phyloP scores from a whole-genome alignment of 2,113 vertebrate species.

The Neofelis nebulosa region DNA sequence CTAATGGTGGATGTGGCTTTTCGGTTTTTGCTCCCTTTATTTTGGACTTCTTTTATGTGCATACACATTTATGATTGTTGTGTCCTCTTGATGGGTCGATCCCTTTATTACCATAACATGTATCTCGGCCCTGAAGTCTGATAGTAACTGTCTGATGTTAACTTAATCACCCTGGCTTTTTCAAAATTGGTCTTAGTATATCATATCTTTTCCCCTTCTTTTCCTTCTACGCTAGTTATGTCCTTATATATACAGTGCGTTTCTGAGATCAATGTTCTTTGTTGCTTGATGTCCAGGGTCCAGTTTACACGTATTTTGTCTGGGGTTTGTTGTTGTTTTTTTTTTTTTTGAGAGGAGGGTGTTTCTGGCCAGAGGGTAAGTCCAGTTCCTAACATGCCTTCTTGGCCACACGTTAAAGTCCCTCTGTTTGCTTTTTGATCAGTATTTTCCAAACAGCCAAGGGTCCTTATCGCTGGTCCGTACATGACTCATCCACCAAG shows the following conservation, averaged over 20 bases:
- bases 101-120: background rate
- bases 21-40: background rate
- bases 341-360: background rate
- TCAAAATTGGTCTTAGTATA: background rate
- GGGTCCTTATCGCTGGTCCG: background rate
- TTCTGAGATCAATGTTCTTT: background rate
- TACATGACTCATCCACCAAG: background rate
- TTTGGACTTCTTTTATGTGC: background rate
- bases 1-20: background rate
- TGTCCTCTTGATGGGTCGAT: background rate
- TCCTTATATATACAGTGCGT: background rate
- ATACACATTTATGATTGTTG: background rate
- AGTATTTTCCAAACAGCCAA: background rate
- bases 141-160: background rate
- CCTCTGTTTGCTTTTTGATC: background rate
- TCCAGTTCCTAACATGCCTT: background rate
- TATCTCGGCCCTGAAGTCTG: background rate
- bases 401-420: background rate
- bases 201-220: background rate
- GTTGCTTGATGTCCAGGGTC: background rate
- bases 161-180: background rate
- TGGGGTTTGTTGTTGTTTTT: background rate
- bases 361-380: background rate
- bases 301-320: background rate
- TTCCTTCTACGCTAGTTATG: background rate